Conservation (phyloP, 2,888 invertebrate genomes). For the Hermaeophaga mercurialis region DNA sequence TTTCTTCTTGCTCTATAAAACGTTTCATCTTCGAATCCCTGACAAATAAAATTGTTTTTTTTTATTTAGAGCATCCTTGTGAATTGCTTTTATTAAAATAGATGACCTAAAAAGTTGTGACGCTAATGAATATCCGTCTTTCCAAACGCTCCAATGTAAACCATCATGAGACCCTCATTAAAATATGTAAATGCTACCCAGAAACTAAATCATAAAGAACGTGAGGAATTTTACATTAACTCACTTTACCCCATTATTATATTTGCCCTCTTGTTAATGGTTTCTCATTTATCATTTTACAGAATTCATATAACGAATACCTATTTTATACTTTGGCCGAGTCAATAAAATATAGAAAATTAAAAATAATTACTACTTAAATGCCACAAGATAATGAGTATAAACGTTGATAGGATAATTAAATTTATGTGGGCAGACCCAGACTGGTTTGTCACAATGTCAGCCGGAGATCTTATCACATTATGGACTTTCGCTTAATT, state of each 20-base stretch:
- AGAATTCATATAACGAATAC: conserved; percentile 21
- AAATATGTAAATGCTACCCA: conserved; percentile 53
- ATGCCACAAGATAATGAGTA: no score
- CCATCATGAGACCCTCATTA: conserved; percentile 50
- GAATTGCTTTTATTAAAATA: conserved; percentile 2
- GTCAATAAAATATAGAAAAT: no score
- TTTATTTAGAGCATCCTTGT: no score
- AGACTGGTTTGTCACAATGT: no score
- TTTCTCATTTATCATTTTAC: conserved; percentile 28
- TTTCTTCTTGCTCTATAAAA: no score
- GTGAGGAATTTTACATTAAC: conserved; percentile 49
- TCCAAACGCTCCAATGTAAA: conserved; percentile 41
- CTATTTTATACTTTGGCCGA: not conserved
- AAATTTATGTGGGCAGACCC: no score
- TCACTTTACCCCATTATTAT: conserved; percentile 43
- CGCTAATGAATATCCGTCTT: conserved; percentile 21
- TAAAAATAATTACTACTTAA: conserved; percentile 12
- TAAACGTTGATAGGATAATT: no score
- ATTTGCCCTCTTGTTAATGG: conserved; percentile 36
- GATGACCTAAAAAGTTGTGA: not conserved
- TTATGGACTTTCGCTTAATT: no score
- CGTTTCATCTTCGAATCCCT: no score
- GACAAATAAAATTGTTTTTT: no score
- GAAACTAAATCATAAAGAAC: conserved; percentile 51
- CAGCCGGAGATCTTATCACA: no score